These are phyloP conservation scores for Clunio marinus DNA, from an alignment of 2,888 invertebrate genomes.

Conservation along the genomic window DNA sequence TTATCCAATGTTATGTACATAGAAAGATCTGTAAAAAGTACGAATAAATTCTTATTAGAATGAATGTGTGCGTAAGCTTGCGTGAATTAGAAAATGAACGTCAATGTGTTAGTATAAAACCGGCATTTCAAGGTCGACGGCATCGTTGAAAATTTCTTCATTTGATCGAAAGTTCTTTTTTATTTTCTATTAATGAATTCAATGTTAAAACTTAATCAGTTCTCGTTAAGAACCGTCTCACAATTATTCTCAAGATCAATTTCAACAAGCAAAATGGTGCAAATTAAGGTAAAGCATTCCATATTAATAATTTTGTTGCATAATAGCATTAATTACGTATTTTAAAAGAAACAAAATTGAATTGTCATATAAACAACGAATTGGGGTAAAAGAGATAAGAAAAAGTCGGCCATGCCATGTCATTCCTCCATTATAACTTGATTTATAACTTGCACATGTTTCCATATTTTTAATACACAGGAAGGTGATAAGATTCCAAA, in stretches of 20 bases:
- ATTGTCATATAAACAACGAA: no score
- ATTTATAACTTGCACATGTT: not conserved
- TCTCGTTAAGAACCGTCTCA: not conserved
- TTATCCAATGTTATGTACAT: not conserved
- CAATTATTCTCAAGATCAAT: not conserved
- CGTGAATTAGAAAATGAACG: no score
- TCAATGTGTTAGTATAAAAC: no score
- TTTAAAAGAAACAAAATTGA: no score
- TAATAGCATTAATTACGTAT: no score
- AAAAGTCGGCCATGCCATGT: conserved; percentile 17
- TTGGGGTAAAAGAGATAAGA: no score
- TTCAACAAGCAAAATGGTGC: conserved; percentile 33
- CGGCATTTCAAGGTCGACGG: conserved; percentile 13
- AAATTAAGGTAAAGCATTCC: conserved; percentile 17
- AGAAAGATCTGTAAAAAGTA: no score
- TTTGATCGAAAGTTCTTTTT: not conserved
- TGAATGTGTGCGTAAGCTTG: no score
- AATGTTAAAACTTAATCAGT: not conserved
- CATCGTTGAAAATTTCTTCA: not conserved
- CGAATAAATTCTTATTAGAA: no score
- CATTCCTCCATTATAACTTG: not conserved
- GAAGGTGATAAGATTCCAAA: conserved; percentile 78
- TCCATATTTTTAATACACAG: conserved; percentile 52
- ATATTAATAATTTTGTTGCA: not conserved
- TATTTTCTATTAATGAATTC: conserved; percentile 10